Base-by-base conservation (phyloP, 2,113 vertebrate genomes). In the Fulmarus glacialis region DNA sequence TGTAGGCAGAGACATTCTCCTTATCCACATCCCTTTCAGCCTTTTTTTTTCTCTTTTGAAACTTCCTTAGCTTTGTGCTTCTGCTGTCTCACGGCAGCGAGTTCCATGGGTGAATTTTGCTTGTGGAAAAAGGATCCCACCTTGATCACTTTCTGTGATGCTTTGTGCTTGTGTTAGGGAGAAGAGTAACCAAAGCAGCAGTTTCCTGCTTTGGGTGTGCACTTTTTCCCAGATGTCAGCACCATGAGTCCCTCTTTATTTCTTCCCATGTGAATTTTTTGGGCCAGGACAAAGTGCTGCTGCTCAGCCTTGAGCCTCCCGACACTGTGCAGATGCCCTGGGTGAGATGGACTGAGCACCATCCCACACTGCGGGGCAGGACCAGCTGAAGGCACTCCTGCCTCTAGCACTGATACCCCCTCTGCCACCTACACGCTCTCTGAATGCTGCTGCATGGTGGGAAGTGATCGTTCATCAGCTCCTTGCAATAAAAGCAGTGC, bases 291-390 rank as follows among this genome's bases (percentile, higher is more conserved):
- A 7, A 48, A 66, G 38, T n/a, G 38, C 29, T 40, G 45, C 52
- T 59, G 32, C 48, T 84, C 42, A 56, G 55, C 32, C 22, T 7
- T 1, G 30, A 56, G n/a, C n/a, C 58, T 50, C 42, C 64, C 6
- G 21, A 20, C 42, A 19, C 24, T 9, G 11, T 42, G 64, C 32
- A 32, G 38, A 34, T 55, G 55, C 42, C 42, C 36, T 58, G 50
- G 55, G 42, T 0, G 4, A 43, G 36, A 18, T 4, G 5, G 58
- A 22, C 73, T 32, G 48, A 48, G 52, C 43, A 34, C 15, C 12
- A 12, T 9, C 47, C 6, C 45, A 12, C n/a, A 15, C 21, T 2
- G 0, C 2, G 3, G 34, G 53, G 20, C 58, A 68, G 23, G 29
- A 29, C 27, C 36, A 8, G 36, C 22, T 24, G 50, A 32, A 19